Evolutionary conservation across 2,888 invertebrate species (phyloP), one percentile per base, ranked within the genome.

Genomic region (Tenthredo mesomela): DNA sequence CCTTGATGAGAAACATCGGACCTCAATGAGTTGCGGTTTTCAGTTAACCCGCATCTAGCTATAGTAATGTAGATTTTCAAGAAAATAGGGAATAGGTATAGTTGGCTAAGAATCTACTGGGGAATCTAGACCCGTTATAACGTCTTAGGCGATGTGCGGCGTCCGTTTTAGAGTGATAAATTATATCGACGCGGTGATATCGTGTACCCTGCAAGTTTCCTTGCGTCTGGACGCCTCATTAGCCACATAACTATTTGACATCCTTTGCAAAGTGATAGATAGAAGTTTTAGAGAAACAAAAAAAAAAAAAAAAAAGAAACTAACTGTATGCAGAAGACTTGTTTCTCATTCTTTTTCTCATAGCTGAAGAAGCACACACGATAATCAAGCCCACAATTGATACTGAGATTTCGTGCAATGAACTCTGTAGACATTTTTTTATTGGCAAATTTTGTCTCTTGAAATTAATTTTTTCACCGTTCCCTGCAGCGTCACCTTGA

Each of bases 171-270:
- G 54, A 77, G 54, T 77, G 77, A 50, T 77, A 54, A 77, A 77
- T 77, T 40, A 73, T 43, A 43, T 40, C 12, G 77, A 77, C n/a
- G 37, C 37, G 21, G 33, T 15, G 29, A 54, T 18, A 50, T 73
- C 73, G 50, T 54, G 47, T 54, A 29, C 29, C 77, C 50, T 54
- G 77, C 6, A 54, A 33, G 33, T 47, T 77, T 73, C 15, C 43
- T n/a, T 29, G 40, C 71, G 77, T 6, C 50, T 54, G 54, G 33
- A 77, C 33, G 77, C 50, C 77, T 77, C 77, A 33, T 77, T 77
- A 77, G 77, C 50, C 25, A 54, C 67, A 67, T 54, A 77, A 33
- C 54, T 54, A 54, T 77, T n/a, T n/a, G 50, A 77, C 77, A 77
- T 50, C n/a, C 77, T 77, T n/a, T 54, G 18, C 29, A 18, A 50